phyloP scores from a whole-genome alignment of 2,797 vertebrate species.

The Coccyzus lansbergi region DNA sequence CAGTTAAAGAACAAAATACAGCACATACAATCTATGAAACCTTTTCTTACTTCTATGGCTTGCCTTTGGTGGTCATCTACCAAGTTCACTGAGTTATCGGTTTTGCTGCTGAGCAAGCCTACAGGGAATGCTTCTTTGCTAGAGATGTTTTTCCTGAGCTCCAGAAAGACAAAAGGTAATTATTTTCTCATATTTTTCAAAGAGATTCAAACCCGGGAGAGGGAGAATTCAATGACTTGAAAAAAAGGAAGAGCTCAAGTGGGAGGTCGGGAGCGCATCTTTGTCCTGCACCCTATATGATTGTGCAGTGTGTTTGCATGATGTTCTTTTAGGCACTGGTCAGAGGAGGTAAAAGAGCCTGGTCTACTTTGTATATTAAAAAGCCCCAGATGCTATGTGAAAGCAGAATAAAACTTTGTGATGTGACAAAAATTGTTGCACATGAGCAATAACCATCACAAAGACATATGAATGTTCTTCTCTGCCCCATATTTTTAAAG shows the following conservation, averaged over 20 bases:
- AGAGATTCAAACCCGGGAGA: neutral
- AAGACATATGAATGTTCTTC: neutral
- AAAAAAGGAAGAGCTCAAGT: neutral
- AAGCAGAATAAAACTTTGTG: neutral
- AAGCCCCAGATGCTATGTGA: neutral
- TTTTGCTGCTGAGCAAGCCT: neutral
- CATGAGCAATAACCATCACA: neutral
- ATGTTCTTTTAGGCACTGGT: fast-evolving
- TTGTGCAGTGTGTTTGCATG: fast-evolving
- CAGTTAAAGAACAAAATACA: neutral
- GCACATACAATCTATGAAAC: fast-evolving
- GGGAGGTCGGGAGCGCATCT: neutral
- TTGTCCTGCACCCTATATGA: neutral
- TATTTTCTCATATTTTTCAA: neutral
- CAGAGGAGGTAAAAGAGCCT: neutral
- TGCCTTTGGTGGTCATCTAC: neutral
- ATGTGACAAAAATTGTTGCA: neutral
- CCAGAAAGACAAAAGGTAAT: neutral
- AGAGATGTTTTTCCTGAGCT: neutral
- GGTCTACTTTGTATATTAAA: neutral
- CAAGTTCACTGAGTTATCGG: neutral
- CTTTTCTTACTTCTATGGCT: neutral
- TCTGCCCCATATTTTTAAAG: neutral
- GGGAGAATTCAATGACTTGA: neutral
- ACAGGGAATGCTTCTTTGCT: neutral